phyloP scores from a whole-genome alignment of 2,113 vertebrate genomes.

The Oryzias woworae region DNA sequence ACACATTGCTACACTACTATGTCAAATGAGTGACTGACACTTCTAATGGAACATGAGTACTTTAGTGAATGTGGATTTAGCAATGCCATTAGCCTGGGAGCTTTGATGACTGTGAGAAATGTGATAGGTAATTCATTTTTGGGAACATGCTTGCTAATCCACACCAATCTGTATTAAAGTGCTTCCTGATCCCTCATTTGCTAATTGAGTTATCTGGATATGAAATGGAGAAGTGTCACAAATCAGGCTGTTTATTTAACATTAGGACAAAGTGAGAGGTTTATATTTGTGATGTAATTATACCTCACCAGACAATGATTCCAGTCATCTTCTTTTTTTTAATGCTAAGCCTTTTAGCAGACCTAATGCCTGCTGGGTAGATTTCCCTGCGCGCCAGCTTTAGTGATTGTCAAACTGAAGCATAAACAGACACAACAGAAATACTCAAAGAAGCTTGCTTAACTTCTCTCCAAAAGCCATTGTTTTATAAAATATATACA shows the following conservation, averaged over 20 bases:
- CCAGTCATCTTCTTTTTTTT: slow-evolving; percentile 53
- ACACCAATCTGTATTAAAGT: slow-evolving; percentile 70
- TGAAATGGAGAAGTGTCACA: slow-evolving; percentile 73
- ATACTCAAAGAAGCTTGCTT: slow-evolving; percentile 38
- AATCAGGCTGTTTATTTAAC: slow-evolving; percentile 74
- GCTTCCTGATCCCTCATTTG: slow-evolving; percentile 59
- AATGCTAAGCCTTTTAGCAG: slow-evolving; percentile 54
- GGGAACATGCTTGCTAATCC: slow-evolving; percentile 71
- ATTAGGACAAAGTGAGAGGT: slow-evolving; percentile 63
- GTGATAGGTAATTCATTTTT: slow-evolving; percentile 74
- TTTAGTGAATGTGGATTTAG: slow-evolving; percentile 56
- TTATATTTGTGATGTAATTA: slow-evolving; percentile 78
- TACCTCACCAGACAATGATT: slow-evolving; percentile 65
- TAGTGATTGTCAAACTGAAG: slow-evolving; percentile 51
- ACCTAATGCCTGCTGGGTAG: slow-evolving; percentile 35
- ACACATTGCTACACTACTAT: slow-evolving; percentile 52
- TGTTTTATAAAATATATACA: slow-evolving; percentile 36
- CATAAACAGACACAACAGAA: slow-evolving; percentile 49
- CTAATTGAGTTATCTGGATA: slow-evolving; percentile 77
- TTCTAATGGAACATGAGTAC: slow-evolving; percentile 63
- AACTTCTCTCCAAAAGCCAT: slow-evolving; percentile 53
- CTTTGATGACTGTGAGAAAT: slow-evolving; percentile 70
- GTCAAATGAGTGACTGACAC: slow-evolving; percentile 63
- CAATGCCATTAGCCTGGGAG: slow-evolving; percentile 29
- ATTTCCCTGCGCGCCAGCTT: slow-evolving; percentile 41